Base-by-base conservation (phyloP, 2,797 vertebrate species). In the Cygnus olor region DNA sequence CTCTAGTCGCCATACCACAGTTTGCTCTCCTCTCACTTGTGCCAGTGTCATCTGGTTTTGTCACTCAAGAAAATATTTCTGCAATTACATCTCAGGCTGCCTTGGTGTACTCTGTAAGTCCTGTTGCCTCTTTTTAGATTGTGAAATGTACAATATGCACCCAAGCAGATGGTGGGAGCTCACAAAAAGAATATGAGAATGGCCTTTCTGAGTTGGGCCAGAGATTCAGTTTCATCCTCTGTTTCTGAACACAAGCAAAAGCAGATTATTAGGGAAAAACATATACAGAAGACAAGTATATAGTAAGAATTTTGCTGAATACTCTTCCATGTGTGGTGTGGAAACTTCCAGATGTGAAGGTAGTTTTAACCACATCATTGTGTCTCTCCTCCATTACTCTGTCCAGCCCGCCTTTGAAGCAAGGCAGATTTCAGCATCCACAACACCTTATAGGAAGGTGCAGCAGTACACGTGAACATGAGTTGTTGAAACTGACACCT, bases 91-190 rank as follows among this genome's bases (percentile, higher is more conserved):
- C 45, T 56, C 4, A 3, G 22, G 25, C 42, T 72, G 45, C 38
- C n/a, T 42, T 13, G 13, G 27, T 8, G 11, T 21, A 40, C 13
- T 32, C 21, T 77, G 16, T 36, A 87, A 73, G n/a, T 32, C 44
- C 42, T 21, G 7, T 49, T 94, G 80, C 18, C 63, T 65, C 32
- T 21, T 89, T 94, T 68, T 14, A 66, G 5, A 12, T 17, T 57
- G 51, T 40, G 57, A 93, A 36, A 68, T 18, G 14, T 56, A 66
- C 8, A 73, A 18, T 1, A 7, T 12, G 9, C 25, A n/a, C 20
- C 60, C 45, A 10, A 94, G 44, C 73, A 95, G 77, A 91, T 86
- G 65, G 57, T 65, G 30, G 32, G 7, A 17, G 27, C 44, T 93
- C 78, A 57, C 22, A 70, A 42, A 79, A 85, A 61, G 27, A 68